A percentile compares a stretch with the other conserved stretches of the same genome.
These are phyloP conservation scores for Tetramorium bicarinatum DNA, from an alignment of 2,888 invertebrate species.

Conservation along the genomic window DNA sequence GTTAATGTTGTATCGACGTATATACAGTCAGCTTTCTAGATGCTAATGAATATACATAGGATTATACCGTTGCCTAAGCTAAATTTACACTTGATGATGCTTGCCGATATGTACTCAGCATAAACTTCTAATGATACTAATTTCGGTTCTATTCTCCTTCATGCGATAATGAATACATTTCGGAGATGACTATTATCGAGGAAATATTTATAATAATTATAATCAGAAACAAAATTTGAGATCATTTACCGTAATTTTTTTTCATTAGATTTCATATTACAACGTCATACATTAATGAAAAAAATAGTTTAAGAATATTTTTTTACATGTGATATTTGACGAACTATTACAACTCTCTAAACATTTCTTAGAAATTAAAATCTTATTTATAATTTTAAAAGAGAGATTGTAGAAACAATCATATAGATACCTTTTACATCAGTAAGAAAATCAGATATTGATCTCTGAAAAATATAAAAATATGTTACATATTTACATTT, in stretches of 20 bases:
- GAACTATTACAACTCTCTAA: neutral
- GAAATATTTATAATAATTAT: neutral
- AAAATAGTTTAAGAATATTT: neutral
- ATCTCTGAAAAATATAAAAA: neutral
- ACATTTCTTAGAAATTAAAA: neutral
- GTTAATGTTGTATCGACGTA: conserved; percentile 26
- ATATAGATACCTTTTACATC: neutral
- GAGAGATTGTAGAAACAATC: neutral
- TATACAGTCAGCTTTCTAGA: conserved; percentile 24
- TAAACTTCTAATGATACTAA: conserved; percentile 44
- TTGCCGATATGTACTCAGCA: neutral
- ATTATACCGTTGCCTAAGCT: conserved; percentile 37
- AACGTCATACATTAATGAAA: neutral
- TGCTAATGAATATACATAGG: conserved; percentile 39
- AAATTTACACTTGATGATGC: conserved; percentile 48
- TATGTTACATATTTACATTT: neutral
- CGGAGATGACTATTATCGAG: neutral
- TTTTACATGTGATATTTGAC: neutral
- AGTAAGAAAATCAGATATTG: neutral
- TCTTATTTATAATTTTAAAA: neutral
- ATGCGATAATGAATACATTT: neutral
- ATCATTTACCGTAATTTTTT: neutral
- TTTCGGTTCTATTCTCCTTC: neutral
- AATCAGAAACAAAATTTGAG: neutral
- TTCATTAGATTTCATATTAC: neutral